These are phyloP conservation scores for Cygnus buccinator DNA, from an alignment of 2,113 vertebrate genomes.

Conservation along the genomic window DNA sequence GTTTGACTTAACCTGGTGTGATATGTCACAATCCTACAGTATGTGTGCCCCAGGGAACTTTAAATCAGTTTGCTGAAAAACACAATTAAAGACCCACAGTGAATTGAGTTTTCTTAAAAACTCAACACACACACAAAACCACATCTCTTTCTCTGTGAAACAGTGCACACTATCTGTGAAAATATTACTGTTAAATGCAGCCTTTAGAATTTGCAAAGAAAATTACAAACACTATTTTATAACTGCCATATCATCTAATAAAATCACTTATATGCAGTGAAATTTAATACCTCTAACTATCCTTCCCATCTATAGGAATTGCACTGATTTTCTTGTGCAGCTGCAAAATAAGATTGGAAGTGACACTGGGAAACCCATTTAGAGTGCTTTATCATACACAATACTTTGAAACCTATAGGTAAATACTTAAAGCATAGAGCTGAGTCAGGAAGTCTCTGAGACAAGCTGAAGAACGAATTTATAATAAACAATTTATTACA, in stretches of 20 bases:
- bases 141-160: constrained; percentile 14
- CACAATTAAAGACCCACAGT: constrained; percentile 67
- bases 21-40: constrained; percentile 72
- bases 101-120: constrained; percentile 46
- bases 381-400: background rate
- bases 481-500: background rate
- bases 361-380: background rate
- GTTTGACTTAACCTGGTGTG: constrained; percentile 76
- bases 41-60: constrained; percentile 70
- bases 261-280: background rate
- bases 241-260: background rate
- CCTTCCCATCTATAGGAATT: background rate
- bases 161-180: background rate
- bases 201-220: background rate
- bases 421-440: background rate
- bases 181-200: background rate
- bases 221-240: background rate
- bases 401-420: background rate
- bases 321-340: background rate
- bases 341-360: background rate
- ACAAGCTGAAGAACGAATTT: background rate
- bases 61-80: constrained; percentile 74
- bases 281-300: background rate
- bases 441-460: background rate
- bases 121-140: background rate